Evolutionary conservation across 2,888 invertebrate genomes (phyloP).

Genomic region (Machimus atricapillus): DNA sequence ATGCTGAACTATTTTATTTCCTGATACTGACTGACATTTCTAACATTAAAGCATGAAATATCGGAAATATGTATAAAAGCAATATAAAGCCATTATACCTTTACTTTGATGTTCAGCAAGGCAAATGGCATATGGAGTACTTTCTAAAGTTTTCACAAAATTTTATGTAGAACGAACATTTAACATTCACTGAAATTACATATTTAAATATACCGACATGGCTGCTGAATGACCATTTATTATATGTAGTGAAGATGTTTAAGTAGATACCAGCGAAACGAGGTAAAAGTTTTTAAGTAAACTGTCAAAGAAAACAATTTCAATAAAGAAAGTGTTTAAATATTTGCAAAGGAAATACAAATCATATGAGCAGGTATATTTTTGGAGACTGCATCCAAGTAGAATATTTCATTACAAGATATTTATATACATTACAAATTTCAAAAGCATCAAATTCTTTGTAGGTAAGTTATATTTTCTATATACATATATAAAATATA

Average conservation of each 20-base stretch:
- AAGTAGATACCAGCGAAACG: no score
- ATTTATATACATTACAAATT: neutral
- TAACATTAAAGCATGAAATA: neutral
- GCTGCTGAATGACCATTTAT: no score
- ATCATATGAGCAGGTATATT: neutral
- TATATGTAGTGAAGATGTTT: no score
- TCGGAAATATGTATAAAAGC: neutral
- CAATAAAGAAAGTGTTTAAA: neutral
- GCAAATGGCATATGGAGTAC: neutral
- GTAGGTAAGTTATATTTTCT: neutral
- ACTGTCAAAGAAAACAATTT: no score
- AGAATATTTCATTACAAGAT: neutral
- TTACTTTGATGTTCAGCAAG: neutral
- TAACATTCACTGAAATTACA: neutral
- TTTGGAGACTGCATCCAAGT: neutral
- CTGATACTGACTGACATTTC: neutral
- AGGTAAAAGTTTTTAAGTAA: no score
- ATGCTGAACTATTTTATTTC: neutral
- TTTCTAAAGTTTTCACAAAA: neutral
- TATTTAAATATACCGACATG: neutral
- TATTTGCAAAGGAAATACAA: no score
- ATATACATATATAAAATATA: neutral
- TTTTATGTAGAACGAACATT: neutral
- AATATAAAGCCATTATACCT: neutral
- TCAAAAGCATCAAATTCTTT: neutral